phyloP scores from a whole-genome alignment of 1,140 invertebrate genomes.

The Bilobella aurantiaca region DNA sequence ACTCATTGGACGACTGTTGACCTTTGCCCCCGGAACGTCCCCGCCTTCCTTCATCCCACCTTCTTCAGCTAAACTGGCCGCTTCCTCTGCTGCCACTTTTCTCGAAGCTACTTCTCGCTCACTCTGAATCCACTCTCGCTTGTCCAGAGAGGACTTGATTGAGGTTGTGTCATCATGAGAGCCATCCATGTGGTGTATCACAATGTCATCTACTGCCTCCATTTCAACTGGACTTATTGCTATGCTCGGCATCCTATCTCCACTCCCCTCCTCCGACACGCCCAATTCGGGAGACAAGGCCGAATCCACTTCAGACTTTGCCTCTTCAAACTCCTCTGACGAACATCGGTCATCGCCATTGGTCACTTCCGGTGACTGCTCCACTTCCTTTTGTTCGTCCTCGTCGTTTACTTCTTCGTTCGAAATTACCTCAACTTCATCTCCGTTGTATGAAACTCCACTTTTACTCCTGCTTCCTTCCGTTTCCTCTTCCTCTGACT shows the following conservation, averaged over 20 bases:
- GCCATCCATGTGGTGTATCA: constrained; percentile 33
- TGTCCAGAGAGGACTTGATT: constrained; percentile 24
- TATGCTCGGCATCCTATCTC: too few relatives aligned
- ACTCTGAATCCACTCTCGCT: constrained; percentile 33
- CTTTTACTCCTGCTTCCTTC: constrained; percentile 14
- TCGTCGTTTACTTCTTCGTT: constrained; percentile 36
- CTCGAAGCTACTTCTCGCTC: constrained; percentile 21
- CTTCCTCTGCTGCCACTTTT: constrained; percentile 11
- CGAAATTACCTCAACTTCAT: constrained; percentile 9
- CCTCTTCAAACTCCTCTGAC: constrained; percentile 24
- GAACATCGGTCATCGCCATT: constrained; percentile 43
- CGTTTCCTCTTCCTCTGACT: constrained; percentile 6
- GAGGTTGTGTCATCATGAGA: constrained; percentile 31
- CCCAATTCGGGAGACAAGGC: not conserved
- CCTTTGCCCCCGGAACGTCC: not conserved
- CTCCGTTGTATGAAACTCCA: constrained; percentile 21
- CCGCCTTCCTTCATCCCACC: not conserved
- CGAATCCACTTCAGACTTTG: constrained; percentile 11
- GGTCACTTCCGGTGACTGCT: constrained; percentile 36
- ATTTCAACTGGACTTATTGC: constrained; percentile 21
- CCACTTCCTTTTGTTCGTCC: constrained; percentile 25
- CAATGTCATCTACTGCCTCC: constrained; percentile 29
- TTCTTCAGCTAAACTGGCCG: not conserved
- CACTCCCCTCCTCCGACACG: not conserved
- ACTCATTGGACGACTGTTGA: constrained; percentile 39